These are phyloP conservation scores for Drosophila paulistorum DNA, from an alignment of 1,140 invertebrate genomes.

Conservation along the genomic window DNA sequence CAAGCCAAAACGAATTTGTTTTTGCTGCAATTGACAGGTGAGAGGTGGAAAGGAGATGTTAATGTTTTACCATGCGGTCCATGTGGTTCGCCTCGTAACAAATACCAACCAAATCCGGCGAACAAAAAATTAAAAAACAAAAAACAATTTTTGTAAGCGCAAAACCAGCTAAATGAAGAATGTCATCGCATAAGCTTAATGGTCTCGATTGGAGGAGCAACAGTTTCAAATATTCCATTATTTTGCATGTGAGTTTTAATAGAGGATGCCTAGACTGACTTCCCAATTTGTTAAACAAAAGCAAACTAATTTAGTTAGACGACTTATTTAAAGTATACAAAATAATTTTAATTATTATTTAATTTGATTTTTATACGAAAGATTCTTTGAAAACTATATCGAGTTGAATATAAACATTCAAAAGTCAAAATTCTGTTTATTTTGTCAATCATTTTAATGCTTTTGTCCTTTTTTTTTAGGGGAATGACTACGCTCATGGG, in stretches of 20 bases:
- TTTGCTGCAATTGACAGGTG: constrained; percentile 59
- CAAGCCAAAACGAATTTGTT: constrained; percentile 51
- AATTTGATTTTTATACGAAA: not conserved
- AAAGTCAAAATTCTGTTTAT: constrained; percentile 3
- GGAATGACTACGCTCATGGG: not conserved
- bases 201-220: constrained; percentile 31
- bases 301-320: not conserved
- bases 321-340: not conserved
- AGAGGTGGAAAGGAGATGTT: not conserved
- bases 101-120: constrained; percentile 3
- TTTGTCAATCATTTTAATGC: constrained; percentile 1
- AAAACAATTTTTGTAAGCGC: constrained; percentile 24
- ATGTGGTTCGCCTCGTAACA: constrained; percentile 25
- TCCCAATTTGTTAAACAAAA: too few species aligned
- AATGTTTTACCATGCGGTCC: constrained; percentile 42
- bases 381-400: too few species aligned
- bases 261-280: not conserved
- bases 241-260: not conserved
- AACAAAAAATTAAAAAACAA: not conserved
- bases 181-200: constrained; percentile 48
- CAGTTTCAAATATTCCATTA: constrained; percentile 27
- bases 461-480: constrained; percentile 25
- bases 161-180: constrained; percentile 51
- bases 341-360: not conserved
- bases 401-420: not conserved